Base-by-base conservation (phyloP, 23 tunicate genomes). In the Phallusia fumigata region DNA sequence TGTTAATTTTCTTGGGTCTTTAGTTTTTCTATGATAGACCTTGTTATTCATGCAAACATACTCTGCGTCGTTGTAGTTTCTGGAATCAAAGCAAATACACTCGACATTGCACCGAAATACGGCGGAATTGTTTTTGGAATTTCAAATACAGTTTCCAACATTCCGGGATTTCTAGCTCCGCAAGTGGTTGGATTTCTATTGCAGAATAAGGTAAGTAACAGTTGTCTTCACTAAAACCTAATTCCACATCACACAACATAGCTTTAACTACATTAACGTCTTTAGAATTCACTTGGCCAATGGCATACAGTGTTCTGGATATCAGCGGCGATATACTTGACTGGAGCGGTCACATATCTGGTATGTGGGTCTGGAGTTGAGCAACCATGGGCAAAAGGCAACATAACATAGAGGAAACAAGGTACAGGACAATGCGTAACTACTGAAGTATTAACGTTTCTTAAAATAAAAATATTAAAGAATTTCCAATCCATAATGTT, bases 101-200 rank as follows among this genome's bases (percentile, higher is more conserved):
- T 93, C 30, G 98, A 93, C 30, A 85, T 93, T 10, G 98, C 98
- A 19, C 98, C 98, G 40, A 88, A 86, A 52, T 93, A 93, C 69
- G 90, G 93, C 24, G 98, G 98, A 73, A 93, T 93, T 3, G 53
- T 79, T 0, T 93, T 82, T 49, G 93, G 90, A 52, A 88, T 93
- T 19, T 93, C 98, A 12, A 93, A 93, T 65, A 93, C 98, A 19
- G 18, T 93, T 78, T 86, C 98, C 24, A 93, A 93, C 74, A 78
- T 93, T 36, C 84, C 98, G 0, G 98, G 98, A 31, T 93, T 93
- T 79, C 78, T 93, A 30, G 93, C 98, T 0, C 98, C 98, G 19
- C 90, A 85, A 73, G 90, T 93, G 18, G 93, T 85, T 24, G 98
- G 98, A 50, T 24, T 88, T 22, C 44, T 93, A 32, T 73, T 93